phyloP scores from a whole-genome alignment of 2,888 invertebrate species.

The Sphaerophoria rueppellii region DNA sequence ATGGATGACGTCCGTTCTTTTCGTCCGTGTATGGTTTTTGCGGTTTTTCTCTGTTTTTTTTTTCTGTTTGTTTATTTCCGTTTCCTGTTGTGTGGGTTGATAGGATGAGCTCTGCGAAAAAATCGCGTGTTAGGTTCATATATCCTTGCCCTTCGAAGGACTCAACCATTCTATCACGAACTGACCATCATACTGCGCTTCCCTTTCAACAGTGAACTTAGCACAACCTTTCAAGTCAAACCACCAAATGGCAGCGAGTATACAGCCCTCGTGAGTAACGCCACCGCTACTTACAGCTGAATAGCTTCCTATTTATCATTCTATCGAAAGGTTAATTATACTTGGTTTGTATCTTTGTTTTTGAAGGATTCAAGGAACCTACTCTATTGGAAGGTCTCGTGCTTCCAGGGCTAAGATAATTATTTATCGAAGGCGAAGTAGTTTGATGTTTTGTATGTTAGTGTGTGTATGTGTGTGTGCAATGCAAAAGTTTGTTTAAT shows the following conservation, averaged over 20 bases:
- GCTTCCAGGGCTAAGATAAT: constrained; percentile 1
- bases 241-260: neutral
- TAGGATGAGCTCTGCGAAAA: neutral
- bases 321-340: constrained; percentile 38
- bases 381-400: too few relatives aligned
- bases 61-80: neutral
- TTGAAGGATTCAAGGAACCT: neutral
- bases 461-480: neutral
- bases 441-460: neutral
- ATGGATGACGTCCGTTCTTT: neutral
- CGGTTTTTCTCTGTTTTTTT: neutral
- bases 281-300: neutral
- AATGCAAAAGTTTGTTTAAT: neutral
- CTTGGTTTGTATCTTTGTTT: constrained; percentile 19
- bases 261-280: constrained; percentile 12
- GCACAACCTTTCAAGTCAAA: neutral
- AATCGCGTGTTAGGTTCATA: constrained; percentile 14
- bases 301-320: constrained; percentile 31
- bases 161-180: neutral
- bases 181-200: neutral
- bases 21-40: constrained; percentile 7
- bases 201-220: constrained; percentile 7
- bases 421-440: constrained; percentile 13
- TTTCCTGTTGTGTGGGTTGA: neutral
- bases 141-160: neutral